Percentiles rank a stretch among this genome's conserved stretches.
These are phyloP conservation scores for Tubiluchus corallicola DNA, from an alignment of 2,888 invertebrate genomes.

Conservation along the genomic window DNA sequence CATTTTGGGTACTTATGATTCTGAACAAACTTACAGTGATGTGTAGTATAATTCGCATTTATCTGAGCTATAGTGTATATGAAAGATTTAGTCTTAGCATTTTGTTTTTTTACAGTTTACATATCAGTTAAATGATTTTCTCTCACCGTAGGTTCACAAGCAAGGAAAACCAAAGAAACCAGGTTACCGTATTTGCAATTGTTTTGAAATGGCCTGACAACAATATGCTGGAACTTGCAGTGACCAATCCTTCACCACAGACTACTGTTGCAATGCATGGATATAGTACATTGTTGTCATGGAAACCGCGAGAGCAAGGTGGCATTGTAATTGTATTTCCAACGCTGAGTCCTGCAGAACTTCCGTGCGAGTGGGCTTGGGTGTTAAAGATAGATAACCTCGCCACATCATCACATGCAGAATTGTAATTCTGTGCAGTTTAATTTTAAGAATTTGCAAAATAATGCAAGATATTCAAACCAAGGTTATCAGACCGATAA, in stretches of 20 bases:
- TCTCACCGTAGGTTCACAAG: not conserved
- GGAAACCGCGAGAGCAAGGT: constrained; percentile 1
- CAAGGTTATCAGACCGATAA: too few species aligned
- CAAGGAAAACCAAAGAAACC: not conserved
- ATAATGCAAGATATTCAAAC: too few species aligned
- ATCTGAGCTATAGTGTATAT: too few species aligned
- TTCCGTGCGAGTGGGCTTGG: constrained; percentile 25
- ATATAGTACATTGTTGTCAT: constrained; percentile 23
- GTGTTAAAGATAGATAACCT: constrained; percentile 18
- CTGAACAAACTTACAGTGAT: too few species aligned
- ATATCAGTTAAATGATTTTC: not conserved
- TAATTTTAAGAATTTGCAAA: too few species aligned
- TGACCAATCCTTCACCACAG: constrained; percentile 24
- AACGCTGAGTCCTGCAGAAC: constrained; percentile 15
- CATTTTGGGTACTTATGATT: too few species aligned
- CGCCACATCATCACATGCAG: too few species aligned
- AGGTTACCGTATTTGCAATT: constrained; percentile 41
- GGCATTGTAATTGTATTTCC: constrained; percentile 22
- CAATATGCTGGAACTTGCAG: constrained; percentile 35
- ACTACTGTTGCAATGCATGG: constrained; percentile 36
- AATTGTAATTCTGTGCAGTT: too few species aligned
- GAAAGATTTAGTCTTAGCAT: too few species aligned
- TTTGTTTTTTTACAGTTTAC: too few species aligned
- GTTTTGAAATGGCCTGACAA: constrained; percentile 47
- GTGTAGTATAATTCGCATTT: too few species aligned